These are phyloP conservation scores for Probaryconus sp. DNA, from an alignment of 1,140 invertebrate genomes.

Conservation along the genomic window DNA sequence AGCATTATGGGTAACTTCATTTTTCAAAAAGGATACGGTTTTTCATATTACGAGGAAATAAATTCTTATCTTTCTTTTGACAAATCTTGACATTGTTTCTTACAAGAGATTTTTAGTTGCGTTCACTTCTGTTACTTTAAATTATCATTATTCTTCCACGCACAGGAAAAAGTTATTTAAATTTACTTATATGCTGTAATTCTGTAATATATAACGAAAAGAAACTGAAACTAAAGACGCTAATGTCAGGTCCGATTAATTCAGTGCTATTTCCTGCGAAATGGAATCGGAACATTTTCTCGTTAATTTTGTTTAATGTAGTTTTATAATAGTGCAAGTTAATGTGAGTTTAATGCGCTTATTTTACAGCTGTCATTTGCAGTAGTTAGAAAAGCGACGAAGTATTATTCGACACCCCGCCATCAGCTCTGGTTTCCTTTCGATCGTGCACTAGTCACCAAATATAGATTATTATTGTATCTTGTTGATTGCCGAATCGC, in stretches of 20 bases:
- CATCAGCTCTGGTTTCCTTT: slow-evolving; percentile 20
- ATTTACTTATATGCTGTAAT: no score
- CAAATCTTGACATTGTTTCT: slow-evolving; percentile 10
- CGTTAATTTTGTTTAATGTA: slow-evolving; percentile 29
- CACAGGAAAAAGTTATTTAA: no score
- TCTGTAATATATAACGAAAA: no score
- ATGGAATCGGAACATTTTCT: slow-evolving; percentile 21
- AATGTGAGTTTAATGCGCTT: slow-evolving; percentile 33
- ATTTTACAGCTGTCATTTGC: slow-evolving; percentile 38
- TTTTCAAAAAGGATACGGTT: slow-evolving; percentile 10
- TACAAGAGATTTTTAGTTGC: slow-evolving; percentile 8
- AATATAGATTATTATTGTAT: slow-evolving; percentile 29
- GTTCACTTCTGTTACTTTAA: no score
- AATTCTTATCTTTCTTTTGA: no score
- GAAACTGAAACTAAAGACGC: no score
- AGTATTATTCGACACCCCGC: slow-evolving; percentile 2
- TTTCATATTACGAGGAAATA: slow-evolving; percentile 9
- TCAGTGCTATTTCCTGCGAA: neutral
- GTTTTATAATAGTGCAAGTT: slow-evolving; percentile 23
- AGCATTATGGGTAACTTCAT: slow-evolving; percentile 8
- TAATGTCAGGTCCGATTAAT: neutral
- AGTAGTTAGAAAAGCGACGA: slow-evolving; percentile 21
- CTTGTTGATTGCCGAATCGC: slow-evolving; percentile 8
- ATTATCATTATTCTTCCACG: no score
- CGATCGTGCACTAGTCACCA: slow-evolving; percentile 11